Percentiles rank a stretch among this genome's conserved stretches.
phyloP scores from a whole-genome alignment of 2,888 invertebrate species.

The Coleophora deauratella region DNA sequence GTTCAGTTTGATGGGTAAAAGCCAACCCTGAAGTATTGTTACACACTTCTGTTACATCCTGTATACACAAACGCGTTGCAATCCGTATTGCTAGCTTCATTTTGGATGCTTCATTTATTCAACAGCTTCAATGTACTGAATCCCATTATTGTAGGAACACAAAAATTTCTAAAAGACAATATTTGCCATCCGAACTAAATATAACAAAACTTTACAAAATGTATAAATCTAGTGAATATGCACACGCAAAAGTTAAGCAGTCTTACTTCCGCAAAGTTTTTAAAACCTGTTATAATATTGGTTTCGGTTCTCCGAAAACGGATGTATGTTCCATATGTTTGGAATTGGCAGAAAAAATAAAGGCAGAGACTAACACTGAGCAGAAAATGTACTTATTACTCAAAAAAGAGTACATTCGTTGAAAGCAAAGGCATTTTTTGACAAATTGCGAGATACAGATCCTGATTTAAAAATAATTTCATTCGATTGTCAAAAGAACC shows the following conservation, averaged over 20 bases:
- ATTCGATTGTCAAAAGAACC: slow-evolving; percentile 7
- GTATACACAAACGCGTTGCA: too few species aligned
- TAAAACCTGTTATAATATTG: slow-evolving; percentile 10
- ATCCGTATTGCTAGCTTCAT: too few species aligned
- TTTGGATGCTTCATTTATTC: too few species aligned
- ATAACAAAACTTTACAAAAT: slow-evolving; percentile 11
- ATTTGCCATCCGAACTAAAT: slow-evolving; percentile 7
- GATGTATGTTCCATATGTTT: slow-evolving; percentile 5
- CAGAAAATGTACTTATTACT: background rate
- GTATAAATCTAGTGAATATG: slow-evolving; percentile 4
- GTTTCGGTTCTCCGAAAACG: slow-evolving; percentile 7
- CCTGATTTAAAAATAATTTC: slow-evolving; percentile 4
- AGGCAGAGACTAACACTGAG: background rate
- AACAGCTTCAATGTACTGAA: too few species aligned
- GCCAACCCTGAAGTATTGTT: too few species aligned
- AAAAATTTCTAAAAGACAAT: slow-evolving; percentile 4
- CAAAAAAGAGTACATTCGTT: background rate
- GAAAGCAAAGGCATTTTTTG: slow-evolving; percentile 1
- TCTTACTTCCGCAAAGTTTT: slow-evolving; percentile 7
- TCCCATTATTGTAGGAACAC: slow-evolving; percentile 10
- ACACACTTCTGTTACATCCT: too few species aligned
- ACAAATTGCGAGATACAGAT: background rate
- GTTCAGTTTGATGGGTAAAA: too few species aligned
- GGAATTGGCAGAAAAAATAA: slow-evolving; percentile 3
- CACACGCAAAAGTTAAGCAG: slow-evolving; percentile 5